Percentiles rank a stretch among this genome's conserved stretches.
Conservation (phyloP, 1,140 invertebrate species). For the Neelides sp. region DNA sequence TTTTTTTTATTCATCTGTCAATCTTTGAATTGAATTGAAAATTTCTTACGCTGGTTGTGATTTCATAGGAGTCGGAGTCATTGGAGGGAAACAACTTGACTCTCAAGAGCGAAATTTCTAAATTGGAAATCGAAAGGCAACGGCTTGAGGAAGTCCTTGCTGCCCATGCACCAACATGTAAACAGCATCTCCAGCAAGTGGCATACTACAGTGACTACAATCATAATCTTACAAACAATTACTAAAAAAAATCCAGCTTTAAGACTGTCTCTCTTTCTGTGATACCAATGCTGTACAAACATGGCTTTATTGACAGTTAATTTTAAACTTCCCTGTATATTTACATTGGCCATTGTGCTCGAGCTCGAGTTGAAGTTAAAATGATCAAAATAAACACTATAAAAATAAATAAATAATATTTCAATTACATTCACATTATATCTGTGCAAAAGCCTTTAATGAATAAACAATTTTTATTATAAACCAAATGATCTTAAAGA, state of each 20-base stretch:
- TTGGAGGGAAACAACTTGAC: constrained; percentile 75
- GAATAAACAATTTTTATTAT: too few species aligned
- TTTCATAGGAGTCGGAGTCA: constrained; percentile 60
- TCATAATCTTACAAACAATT: constrained; percentile 17
- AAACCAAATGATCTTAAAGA: too few species aligned
- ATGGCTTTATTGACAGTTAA: too few species aligned
- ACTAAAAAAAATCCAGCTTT: constrained; percentile 23
- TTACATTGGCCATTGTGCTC: too few species aligned
- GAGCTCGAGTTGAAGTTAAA: too few species aligned
- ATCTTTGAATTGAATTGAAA: not conserved
- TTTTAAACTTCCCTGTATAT: too few species aligned
- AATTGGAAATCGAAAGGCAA: constrained; percentile 56
- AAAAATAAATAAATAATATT: too few species aligned
- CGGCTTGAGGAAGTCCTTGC: constrained; percentile 59
- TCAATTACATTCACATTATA: too few species aligned
- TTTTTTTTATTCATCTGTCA: constrained; percentile 1
- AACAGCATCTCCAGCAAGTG: constrained; percentile 37
- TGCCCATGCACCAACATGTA: constrained; percentile 52
- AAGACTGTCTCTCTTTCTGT: constrained; percentile 9
- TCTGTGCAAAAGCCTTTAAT: too few species aligned
- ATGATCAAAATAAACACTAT: too few species aligned
- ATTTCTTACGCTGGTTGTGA: constrained; percentile 8
- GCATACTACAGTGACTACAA: constrained; percentile 13
- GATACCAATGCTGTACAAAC: constrained; percentile 6
- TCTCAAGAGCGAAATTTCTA: constrained; percentile 64